phyloP scores from a whole-genome alignment of 2,113 vertebrate genomes.

The Eulacestoma nigropectus region DNA sequence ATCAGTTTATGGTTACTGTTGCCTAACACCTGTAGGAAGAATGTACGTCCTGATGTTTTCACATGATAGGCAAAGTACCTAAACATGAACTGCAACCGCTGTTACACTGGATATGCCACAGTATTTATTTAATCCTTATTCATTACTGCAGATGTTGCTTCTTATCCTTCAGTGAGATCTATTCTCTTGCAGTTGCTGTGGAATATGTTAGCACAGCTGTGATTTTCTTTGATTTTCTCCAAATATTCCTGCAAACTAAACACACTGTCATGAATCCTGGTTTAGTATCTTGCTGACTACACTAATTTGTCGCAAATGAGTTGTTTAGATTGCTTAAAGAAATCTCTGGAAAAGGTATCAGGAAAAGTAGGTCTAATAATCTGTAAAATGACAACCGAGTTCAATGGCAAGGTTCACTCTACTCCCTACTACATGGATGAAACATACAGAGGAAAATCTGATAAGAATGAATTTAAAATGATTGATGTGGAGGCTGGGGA shows the following conservation, averaged over 20 bases:
- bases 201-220: not conserved
- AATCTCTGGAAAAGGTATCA: not conserved
- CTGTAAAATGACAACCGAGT: not conserved
- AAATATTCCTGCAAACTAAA: not conserved
- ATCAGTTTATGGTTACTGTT: not conserved
- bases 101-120: not conserved
- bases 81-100: not conserved
- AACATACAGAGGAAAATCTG: not conserved
- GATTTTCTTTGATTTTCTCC: not conserved
- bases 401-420: not conserved
- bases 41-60: not conserved
- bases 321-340: not conserved
- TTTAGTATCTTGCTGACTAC: not conserved
- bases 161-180: not conserved
- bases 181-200: not conserved
- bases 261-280: not conserved
- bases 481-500: not conserved
- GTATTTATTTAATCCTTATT: not conserved
- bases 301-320: not conserved
- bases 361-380: not conserved
- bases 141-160: slow-evolving; percentile 2
- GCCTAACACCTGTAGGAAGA: not conserved
- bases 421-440: not conserved
- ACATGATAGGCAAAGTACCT: not conserved
- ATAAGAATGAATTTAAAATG: not conserved